These are phyloP conservation scores for Drosophila tanythrix DNA, from an alignment of 2,888 invertebrate species.

Conservation along the genomic window DNA sequence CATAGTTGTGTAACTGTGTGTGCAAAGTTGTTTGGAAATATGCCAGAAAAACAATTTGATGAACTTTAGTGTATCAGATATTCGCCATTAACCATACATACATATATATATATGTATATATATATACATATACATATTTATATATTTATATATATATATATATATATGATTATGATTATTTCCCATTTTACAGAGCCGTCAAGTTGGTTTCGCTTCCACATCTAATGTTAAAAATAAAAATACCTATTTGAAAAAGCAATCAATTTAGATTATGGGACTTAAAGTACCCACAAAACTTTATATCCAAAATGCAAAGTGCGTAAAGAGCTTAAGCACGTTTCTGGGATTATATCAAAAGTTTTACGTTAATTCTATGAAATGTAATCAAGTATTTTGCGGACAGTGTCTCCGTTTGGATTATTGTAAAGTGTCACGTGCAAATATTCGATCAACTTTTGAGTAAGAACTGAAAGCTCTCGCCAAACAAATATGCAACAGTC, in stretches of 20 bases:
- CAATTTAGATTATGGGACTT: slow-evolving; percentile 23
- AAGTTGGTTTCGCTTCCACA: background rate
- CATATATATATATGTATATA: background rate
- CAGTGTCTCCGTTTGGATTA: background rate
- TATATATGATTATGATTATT: background rate
- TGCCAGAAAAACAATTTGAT: background rate
- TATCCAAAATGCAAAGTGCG: slow-evolving; percentile 1
- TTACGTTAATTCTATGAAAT: background rate
- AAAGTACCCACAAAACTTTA: background rate
- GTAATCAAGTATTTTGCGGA: slow-evolving; percentile 5
- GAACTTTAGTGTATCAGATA: background rate
- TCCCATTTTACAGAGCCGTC: background rate
- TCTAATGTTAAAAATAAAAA: background rate
- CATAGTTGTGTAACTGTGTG: slow-evolving; percentile 7
- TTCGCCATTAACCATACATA: background rate
- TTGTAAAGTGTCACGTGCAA: slow-evolving; percentile 11
- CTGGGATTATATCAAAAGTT: slow-evolving; percentile 23
- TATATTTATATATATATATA: background rate
- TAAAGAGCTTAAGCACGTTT: slow-evolving; percentile 37
- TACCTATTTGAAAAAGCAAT: slow-evolving; percentile 9
- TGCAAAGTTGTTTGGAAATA: background rate
- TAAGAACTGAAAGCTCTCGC: background rate
- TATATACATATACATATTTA: background rate
- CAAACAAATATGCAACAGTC: background rate
- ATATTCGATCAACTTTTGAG: slow-evolving; percentile 7